A percentile compares a stretch with the other conserved stretches of the same genome.
phyloP scores from a whole-genome alignment of 2,888 invertebrate genomes.

The Sussaba pulchella region DNA sequence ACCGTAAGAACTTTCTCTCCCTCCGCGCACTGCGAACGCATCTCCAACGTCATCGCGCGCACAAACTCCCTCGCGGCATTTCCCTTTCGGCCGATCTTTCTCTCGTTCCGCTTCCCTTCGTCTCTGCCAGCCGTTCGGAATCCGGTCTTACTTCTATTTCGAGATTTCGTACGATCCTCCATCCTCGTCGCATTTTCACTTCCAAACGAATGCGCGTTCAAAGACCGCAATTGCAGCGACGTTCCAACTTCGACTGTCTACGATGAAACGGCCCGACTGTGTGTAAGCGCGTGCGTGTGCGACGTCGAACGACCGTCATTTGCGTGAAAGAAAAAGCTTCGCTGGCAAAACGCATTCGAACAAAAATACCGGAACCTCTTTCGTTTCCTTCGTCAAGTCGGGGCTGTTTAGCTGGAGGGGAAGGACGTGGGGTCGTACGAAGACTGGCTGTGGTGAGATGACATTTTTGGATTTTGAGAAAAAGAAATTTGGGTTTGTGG shows the following conservation, averaged over 20 bases:
- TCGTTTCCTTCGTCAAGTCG: no score
- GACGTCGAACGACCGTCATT: slow-evolving; percentile 4
- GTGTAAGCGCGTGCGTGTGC: no score
- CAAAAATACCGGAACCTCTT: slow-evolving; percentile 14
- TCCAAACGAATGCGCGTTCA: slow-evolving; percentile 48
- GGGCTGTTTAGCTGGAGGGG: no score
- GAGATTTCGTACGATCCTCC: slow-evolving; percentile 51
- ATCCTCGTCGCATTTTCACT: slow-evolving; percentile 41
- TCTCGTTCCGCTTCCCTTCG: slow-evolving; percentile 43
- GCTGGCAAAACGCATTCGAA: slow-evolving; percentile 8
- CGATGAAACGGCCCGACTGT: slow-evolving; percentile 15
- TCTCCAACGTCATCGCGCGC: slow-evolving; percentile 20
- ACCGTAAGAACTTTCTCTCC: slow-evolving; percentile 47
- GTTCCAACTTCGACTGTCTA: slow-evolving; percentile 15
- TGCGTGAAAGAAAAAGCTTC: slow-evolving; percentile 1
- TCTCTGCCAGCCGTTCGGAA: slow-evolving; percentile 48
- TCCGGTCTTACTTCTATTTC: slow-evolving; percentile 64
- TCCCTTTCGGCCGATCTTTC: slow-evolving; percentile 40
- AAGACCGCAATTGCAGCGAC: slow-evolving; percentile 49
- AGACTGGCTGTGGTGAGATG: no score
- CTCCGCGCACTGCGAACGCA: neutral
- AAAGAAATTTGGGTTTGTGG: no score
- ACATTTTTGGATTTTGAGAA: no score
- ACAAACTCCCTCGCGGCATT: slow-evolving; percentile 36
- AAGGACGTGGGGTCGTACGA: no score